Base-by-base conservation (phyloP, 2,113 vertebrate species). In the Pelobates fuscus region DNA sequence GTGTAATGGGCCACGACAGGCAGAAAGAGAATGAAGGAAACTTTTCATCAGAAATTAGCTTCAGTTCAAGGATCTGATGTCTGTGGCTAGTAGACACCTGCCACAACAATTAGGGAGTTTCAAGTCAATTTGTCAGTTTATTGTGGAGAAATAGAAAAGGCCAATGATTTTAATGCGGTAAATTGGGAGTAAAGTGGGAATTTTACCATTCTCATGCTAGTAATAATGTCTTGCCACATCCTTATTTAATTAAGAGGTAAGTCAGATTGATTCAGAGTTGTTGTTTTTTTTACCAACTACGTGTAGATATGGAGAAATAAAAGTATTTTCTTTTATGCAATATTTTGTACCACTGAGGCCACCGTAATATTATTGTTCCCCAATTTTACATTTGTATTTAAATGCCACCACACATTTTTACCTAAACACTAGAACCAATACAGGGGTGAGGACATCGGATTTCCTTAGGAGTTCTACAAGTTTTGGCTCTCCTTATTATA, bases 11-110 rank as follows among this genome's bases (percentile, higher is more conserved):
- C 58, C 44, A 44, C 49, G 70, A 61, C 70, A 71, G 58, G 70
- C 70, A 52, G 60, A 72, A 72, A 72, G 26, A 54, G 44, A 49
- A 29, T 57, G 49, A 72, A 52, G 70, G 58, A 49, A 72, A 63
- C 70, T 62, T 72, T 72, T 71, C 70, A 49, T 25, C 27, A 63
- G 25, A 63, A 30, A 72, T 63, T 60, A 72, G 44, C 59, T 63
- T 72, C 59, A 63, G 44, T 63, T 49, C 18, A 23, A n/a, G 21
- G 43, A n/a, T 52, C 20, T 63, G 70, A 54, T 32, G 46, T 52
- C 20, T 20, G 43, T 49, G 44, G 44, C 26, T 52, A 14, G 12
- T 18, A 72, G 59, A 63, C 59, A 63, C 25, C 37, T 27, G 59
- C 27, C 70, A 63, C 30, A 72, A 62, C 58, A 72, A 63, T 62